These are phyloP conservation scores for Bembecia ichneumoniformis DNA, from an alignment of 2,888 invertebrate genomes.

Conservation along the genomic window DNA sequence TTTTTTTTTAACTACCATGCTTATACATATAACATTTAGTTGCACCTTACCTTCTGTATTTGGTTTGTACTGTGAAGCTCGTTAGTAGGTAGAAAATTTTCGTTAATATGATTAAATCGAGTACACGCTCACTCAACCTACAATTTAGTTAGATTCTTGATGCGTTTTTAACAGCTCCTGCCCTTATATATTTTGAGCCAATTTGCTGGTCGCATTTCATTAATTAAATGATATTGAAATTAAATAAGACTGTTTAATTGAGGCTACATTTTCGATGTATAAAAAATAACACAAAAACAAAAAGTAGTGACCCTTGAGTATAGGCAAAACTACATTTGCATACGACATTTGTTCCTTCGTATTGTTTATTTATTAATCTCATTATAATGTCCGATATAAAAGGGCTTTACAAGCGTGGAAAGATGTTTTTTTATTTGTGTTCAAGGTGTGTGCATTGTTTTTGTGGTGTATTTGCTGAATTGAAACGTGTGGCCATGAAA, in stretches of 20 bases:
- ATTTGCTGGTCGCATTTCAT: no score
- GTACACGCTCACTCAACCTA: slow-evolving; percentile 14
- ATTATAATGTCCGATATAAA: slow-evolving; percentile 20
- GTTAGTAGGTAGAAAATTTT: slow-evolving; percentile 24
- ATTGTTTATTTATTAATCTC: slow-evolving; percentile 20
- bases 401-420: slow-evolving; percentile 10
- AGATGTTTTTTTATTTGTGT: slow-evolving; percentile 9
- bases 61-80: slow-evolving; percentile 15
- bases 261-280: no score
- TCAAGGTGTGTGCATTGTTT: slow-evolving; percentile 15
- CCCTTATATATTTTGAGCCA: no score
- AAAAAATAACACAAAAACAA: no score
- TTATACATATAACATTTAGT: no score
- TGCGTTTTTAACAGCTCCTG: slow-evolving; percentile 42
- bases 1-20: no score
- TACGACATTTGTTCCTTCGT: slow-evolving; percentile 8
- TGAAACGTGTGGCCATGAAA: background rate
- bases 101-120: slow-evolving; percentile 24
- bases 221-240: no score
- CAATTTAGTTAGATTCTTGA: slow-evolving; percentile 22
- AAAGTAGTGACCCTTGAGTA: no score
- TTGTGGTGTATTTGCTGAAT: slow-evolving; percentile 2
- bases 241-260: no score
- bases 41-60: no score
- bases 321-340: background rate